A percentile compares a stretch with the other conserved stretches of the same genome.
Conservation (phyloP, 2,113 vertebrate species). For the Ciconia stormi region DNA sequence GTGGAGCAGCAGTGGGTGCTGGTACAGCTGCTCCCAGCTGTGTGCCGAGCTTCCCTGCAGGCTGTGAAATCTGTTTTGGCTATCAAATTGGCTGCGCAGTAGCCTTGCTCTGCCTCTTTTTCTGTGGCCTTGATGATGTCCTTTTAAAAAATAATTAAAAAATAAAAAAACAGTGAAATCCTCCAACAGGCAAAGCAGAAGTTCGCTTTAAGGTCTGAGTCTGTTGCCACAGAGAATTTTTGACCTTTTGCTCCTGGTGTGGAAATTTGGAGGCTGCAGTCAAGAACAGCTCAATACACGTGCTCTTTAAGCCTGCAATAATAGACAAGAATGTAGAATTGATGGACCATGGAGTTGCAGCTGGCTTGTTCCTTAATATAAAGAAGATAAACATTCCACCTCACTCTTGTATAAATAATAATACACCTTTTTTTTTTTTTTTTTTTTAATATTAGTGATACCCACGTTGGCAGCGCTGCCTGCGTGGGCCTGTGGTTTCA, state of each 20-base stretch:
- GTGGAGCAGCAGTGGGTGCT: neutral
- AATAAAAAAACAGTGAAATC: too few relatives aligned
- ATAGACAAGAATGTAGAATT: rapidly evolving
- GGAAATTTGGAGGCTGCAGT: neutral
- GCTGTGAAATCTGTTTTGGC: neutral
- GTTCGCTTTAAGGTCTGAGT: rapidly evolving
- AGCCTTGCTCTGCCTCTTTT: neutral
- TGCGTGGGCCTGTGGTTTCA: rapidly evolving
- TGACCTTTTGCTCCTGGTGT: neutral
- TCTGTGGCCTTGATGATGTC: neutral
- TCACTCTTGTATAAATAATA: neutral
- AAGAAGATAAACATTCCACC: too few relatives aligned
- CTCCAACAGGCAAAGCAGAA: neutral
- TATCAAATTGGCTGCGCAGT: rapidly evolving
- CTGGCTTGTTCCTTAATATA: neutral
- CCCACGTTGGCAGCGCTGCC: rapidly evolving
- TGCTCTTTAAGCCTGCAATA: neutral
- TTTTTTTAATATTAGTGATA: rapidly evolving
- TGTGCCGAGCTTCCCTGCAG: rapidly evolving
- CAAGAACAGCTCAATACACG: rapidly evolving
- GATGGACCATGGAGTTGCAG: too few relatives aligned
- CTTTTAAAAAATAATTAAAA: neutral
- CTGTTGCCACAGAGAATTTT: neutral
- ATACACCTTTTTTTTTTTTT: too few relatives aligned
- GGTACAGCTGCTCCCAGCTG: neutral